phyloP scores from a whole-genome alignment of 2,797 vertebrate genomes.

The Carcharodon carcharias region DNA sequence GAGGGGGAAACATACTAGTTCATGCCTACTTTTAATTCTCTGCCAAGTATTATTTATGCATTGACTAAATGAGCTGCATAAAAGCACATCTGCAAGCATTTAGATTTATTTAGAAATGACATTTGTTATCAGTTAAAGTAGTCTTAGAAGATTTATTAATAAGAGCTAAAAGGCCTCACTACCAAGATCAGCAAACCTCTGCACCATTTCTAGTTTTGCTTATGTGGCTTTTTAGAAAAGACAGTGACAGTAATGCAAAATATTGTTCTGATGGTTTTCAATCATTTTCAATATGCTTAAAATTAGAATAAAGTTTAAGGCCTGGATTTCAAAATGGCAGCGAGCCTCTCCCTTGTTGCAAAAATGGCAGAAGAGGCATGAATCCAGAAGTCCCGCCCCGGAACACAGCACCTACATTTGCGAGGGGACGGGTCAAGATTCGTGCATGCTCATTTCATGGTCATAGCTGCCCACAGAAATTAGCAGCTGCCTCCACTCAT shows the following conservation, averaged over 20 bases:
- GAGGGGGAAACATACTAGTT: background rate
- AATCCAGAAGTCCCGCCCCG: too few relatives aligned
- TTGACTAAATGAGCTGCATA: background rate
- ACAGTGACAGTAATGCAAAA: background rate
- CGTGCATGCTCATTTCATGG: too few relatives aligned
- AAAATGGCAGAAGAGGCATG: too few relatives aligned
- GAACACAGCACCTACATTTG: too few relatives aligned
- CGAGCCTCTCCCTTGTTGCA: too few relatives aligned
- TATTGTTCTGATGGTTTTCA: background rate
- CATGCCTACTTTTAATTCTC: background rate
- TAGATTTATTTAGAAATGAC: background rate
- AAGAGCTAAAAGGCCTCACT: background rate
- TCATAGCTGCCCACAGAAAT: too few relatives aligned
- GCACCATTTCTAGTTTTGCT: background rate
- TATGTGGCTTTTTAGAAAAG: background rate
- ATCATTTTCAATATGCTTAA: background rate
- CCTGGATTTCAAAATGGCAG: too few relatives aligned
- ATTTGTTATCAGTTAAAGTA: constrained; percentile 17
- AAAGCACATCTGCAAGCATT: constrained; percentile 11
- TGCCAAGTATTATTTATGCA: background rate
- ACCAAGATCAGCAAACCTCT: background rate
- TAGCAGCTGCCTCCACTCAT: too few relatives aligned
- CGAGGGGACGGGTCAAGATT: too few relatives aligned
- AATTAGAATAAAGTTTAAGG: background rate
- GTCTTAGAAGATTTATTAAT: background rate